Evolutionary conservation across 2,797 vertebrate species (phyloP).

Genomic region (Phrynocephalus forsythii): DNA sequence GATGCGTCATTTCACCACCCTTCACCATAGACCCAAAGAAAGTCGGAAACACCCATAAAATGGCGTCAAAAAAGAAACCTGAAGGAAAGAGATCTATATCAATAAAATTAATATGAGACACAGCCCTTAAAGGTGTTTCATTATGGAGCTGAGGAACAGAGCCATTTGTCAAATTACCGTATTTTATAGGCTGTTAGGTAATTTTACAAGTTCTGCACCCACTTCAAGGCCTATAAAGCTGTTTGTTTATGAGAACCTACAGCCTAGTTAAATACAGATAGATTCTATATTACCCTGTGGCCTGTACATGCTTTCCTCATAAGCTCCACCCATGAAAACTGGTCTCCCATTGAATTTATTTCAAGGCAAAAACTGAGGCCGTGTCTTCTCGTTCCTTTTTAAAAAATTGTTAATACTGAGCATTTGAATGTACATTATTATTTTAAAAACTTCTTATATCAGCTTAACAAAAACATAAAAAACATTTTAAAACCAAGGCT

Average conservation of each 20-base stretch:
- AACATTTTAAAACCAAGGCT: slow-evolving; percentile 37
- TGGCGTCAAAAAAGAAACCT: neutral
- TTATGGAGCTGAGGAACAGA: neutral
- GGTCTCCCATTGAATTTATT: slow-evolving; percentile 28
- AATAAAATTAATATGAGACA: neutral
- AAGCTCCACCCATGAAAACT: neutral
- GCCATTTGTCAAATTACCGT: neutral
- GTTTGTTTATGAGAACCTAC: slow-evolving; percentile 6
- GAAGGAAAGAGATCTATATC: neutral
- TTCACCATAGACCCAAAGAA: neutral
- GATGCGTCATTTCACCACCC: neutral
- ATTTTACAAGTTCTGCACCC: neutral
- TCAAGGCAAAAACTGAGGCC: slow-evolving; percentile 47
- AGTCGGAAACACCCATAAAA: neutral
- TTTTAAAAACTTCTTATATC: neutral
- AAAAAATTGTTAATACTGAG: slow-evolving; percentile 52
- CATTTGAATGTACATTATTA: slow-evolving; percentile 47
- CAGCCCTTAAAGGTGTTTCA: neutral
- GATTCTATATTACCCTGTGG: neutral
- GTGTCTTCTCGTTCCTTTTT: slow-evolving; percentile 46
- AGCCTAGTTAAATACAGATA: slow-evolving; percentile 19
- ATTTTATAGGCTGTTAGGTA: neutral
- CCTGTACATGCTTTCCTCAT: neutral
- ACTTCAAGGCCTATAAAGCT: slow-evolving; percentile 8
- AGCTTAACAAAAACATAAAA: neutral